A percentile compares a stretch with the other conserved stretches of the same genome.
phyloP scores from a whole-genome alignment of 2,888 invertebrate species.

The Dynastes grantii region DNA sequence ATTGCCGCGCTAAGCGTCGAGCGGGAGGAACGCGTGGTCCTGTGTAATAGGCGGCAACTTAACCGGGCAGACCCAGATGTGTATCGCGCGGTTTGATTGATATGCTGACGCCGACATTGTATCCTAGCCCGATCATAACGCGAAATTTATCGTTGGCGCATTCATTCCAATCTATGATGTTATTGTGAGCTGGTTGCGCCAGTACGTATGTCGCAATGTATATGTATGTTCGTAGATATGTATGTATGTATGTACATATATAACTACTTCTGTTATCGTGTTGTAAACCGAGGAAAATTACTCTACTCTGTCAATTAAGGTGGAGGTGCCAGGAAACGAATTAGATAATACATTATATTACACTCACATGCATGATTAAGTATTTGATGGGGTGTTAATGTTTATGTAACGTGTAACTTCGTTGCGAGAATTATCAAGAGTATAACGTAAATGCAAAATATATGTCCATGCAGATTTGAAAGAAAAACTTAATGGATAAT shows the following conservation, averaged over 20 bases:
- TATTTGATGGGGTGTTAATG: no score
- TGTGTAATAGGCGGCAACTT: constrained; percentile 3
- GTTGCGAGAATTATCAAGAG: no score
- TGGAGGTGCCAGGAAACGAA: no score
- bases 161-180: constrained; percentile 38
- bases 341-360: no score
- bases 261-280: background rate
- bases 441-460: no score
- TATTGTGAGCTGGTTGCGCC: constrained; percentile 30
- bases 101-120: constrained; percentile 24
- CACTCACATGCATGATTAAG: no score
- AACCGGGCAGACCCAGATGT: constrained; percentile 23
- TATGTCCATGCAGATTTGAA: no score
- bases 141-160: constrained; percentile 38
- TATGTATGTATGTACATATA: background rate
- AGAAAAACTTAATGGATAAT: no score
- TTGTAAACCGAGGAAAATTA: no score
- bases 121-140: constrained; percentile 36
- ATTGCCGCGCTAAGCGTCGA: background rate
- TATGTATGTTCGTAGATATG: background rate
- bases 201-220: constrained; percentile 9
- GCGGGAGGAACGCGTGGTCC: background rate
- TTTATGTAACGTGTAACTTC: no score
- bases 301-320: no score
- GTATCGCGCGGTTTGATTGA: constrained; percentile 45